These are phyloP conservation scores for Ianthella basta DNA, from an alignment of 37 sponge, comb jelly and placozoan species.

Conservation along the genomic window DNA sequence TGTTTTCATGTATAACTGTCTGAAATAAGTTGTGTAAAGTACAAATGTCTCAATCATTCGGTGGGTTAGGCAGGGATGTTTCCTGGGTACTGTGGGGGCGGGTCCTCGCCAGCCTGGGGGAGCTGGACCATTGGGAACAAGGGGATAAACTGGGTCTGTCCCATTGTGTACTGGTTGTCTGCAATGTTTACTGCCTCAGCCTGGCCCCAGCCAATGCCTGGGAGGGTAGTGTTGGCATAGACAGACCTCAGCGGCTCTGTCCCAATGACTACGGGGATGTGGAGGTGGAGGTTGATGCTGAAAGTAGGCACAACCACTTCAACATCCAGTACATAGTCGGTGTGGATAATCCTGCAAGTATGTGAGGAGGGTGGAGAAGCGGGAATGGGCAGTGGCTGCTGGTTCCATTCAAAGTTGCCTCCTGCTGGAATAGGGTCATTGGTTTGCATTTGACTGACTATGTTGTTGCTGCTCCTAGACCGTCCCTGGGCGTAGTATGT, in stretches of 20 bases:
- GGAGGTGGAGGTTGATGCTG: not conserved
- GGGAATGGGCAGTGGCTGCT: not conserved
- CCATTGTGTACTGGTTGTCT: slow-evolving; percentile 32
- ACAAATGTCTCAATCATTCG: too few relatives aligned
- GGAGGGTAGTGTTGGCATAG: not conserved
- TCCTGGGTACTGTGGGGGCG: not conserved
- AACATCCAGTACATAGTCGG: not conserved
- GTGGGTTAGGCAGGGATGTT: too few relatives aligned
- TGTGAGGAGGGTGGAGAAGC: not conserved
- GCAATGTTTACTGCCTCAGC: slow-evolving; percentile 4
- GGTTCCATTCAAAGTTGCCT: slow-evolving; percentile 17
- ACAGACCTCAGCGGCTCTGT: not conserved
- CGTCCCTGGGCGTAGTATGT: slow-evolving; percentile 44
- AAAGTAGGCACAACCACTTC: not conserved
- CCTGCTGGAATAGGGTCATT: not conserved
- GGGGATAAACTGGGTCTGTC: slow-evolving; percentile 30
- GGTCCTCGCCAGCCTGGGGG: not conserved
- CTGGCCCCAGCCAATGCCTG: not conserved
- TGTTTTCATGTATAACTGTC: too few relatives aligned
- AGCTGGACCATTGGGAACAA: slow-evolving; percentile 5
- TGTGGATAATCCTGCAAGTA: not conserved
- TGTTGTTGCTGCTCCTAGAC: not conserved
- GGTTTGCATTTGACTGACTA: not conserved
- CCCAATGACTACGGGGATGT: not conserved
- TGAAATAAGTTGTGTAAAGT: too few relatives aligned